Evolutionary conservation across 2,113 vertebrate species (phyloP).

Genomic region (Centropus bengalensis): DNA sequence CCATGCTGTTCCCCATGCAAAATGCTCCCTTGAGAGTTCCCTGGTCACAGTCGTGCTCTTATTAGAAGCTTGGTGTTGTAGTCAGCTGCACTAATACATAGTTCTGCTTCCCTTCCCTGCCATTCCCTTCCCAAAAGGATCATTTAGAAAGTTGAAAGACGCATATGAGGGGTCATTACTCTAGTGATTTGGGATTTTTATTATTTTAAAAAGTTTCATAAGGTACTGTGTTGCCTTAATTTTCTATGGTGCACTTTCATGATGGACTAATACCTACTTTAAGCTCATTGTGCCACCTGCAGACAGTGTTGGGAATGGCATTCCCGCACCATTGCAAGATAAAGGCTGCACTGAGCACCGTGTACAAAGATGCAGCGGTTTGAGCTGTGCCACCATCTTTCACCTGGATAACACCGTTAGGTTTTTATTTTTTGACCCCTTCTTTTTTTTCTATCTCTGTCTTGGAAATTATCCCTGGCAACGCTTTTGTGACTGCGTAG

Average conservation of each 20-base stretch:
- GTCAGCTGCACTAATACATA: not conserved
- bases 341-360: not conserved
- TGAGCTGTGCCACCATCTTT: not conserved
- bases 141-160: not conserved
- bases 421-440: not conserved
- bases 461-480: not conserved
- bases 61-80: not conserved
- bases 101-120: no score
- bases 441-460: not conserved
- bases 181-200: not conserved
- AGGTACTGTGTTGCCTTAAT: not conserved
- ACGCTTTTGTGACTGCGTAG: not conserved
- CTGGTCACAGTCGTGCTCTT: not conserved
- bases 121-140: not conserved
- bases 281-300: slow-evolving; percentile 29
- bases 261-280: not conserved
- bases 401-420: not conserved
- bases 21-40: not conserved
- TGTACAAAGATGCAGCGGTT: accelerated
- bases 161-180: not conserved
- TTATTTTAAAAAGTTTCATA: not conserved
- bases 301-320: not conserved
- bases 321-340: not conserved
- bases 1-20: not conserved
- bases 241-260: not conserved